Evolutionary conservation across 2,888 invertebrate species (phyloP).

Genomic region (Zeuzera pyrina): DNA sequence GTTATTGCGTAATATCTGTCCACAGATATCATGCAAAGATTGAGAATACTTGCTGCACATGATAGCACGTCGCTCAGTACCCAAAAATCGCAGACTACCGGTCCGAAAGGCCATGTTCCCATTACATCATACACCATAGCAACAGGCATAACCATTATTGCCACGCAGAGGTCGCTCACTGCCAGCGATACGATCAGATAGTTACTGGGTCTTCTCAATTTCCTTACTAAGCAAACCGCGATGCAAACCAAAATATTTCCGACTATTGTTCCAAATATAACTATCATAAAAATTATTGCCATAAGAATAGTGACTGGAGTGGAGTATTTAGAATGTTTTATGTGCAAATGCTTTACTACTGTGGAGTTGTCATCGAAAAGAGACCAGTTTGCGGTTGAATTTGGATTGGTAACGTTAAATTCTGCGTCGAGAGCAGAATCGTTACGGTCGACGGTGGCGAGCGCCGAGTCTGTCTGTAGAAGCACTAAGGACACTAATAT

Average conservation of each 20-base stretch:
- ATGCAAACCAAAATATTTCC: constrained; percentile 96
- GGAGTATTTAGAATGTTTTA: constrained; percentile 60
- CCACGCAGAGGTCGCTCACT: constrained; percentile 96
- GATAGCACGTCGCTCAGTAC: constrained; percentile 97
- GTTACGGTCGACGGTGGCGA: constrained; percentile 41
- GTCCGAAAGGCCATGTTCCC: constrained; percentile 95
- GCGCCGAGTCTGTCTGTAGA: constrained; percentile 36
- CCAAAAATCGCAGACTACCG: constrained; percentile 94
- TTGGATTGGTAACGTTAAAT: constrained; percentile 36
- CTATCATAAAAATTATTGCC: constrained; percentile 79
- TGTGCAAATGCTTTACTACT: constrained; percentile 26
- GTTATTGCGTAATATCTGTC: constrained; percentile 96
- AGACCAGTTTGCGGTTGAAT: constrained; percentile 49
- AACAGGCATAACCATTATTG: constrained; percentile 97
- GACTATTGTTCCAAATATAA: constrained; percentile 85
- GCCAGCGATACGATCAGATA: constrained; percentile 95
- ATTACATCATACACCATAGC: constrained; percentile 94
- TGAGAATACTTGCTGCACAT: constrained; percentile 98
- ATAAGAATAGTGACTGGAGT: constrained; percentile 76
- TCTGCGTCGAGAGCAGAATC: constrained; percentile 32
- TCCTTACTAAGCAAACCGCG: constrained; percentile 95
- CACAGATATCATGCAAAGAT: constrained; percentile 97
- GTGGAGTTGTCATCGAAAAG: constrained; percentile 43
- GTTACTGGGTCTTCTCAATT: constrained; percentile 91
- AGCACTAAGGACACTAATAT: constrained; percentile 52